phyloP scores from a whole-genome alignment of 2,888 invertebrate species.

The Sisyra terminalis region DNA sequence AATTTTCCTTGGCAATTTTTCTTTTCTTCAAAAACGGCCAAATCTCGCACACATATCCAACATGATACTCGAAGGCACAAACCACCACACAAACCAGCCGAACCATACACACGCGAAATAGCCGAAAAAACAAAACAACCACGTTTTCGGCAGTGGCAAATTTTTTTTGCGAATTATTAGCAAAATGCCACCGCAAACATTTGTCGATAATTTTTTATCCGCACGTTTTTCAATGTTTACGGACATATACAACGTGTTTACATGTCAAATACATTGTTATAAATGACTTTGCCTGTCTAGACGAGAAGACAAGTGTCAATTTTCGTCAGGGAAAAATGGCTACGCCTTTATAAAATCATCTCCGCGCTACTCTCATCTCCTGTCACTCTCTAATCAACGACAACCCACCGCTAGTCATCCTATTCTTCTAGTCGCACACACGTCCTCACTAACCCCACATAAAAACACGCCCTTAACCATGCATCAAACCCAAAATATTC shows the following conservation, averaged over 20 bases:
- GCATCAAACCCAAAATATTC: not conserved
- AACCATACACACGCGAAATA: not conserved
- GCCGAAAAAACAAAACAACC: slow-evolving; percentile 4
- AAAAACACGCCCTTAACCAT: slow-evolving; percentile 4
- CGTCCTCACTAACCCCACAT: not conserved
- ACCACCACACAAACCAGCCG: slow-evolving; percentile 3
- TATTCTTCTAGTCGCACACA: not conserved
- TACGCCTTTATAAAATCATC: slow-evolving; percentile 34
- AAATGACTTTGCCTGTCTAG: slow-evolving; percentile 32
- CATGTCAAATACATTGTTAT: slow-evolving; percentile 30
- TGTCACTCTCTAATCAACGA: slow-evolving; percentile 5
- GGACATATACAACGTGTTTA: slow-evolving; percentile 21
- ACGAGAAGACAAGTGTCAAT: slow-evolving; percentile 44
- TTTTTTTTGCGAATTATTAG: not conserved
- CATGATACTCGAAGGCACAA: not conserved
- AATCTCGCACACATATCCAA: no score
- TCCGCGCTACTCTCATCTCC: slow-evolving; percentile 14
- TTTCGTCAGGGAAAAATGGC: slow-evolving; percentile 60
- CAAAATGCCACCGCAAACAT: slow-evolving; percentile 2
- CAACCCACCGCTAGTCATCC: not conserved
- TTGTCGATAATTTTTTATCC: slow-evolving; percentile 14
- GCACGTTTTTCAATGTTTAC: slow-evolving; percentile 12
- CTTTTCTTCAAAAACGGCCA: no score
- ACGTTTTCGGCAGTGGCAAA: slow-evolving; percentile 1
- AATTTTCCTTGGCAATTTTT: no score